Evolutionary conservation across 2,113 vertebrate genomes (phyloP).

Genomic region (Sander lucioperca): DNA sequence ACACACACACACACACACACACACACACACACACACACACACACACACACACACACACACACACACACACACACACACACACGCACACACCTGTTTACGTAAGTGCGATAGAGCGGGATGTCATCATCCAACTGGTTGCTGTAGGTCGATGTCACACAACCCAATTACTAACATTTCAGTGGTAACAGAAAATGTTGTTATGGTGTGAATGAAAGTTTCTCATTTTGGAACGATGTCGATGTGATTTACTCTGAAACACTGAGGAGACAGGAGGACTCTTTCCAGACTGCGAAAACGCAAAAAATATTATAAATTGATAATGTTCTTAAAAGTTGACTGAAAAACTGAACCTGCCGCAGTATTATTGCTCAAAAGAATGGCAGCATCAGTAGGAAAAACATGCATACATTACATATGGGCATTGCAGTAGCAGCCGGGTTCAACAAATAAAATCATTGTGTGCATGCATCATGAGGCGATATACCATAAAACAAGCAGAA

Average conservation of each 20-base stretch:
- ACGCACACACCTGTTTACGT: background rate
- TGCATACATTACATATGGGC: background rate
- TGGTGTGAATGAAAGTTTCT: conserved; percentile 20
- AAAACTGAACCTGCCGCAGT: background rate
- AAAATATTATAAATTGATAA: background rate
- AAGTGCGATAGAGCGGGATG: background rate
- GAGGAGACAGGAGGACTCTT: background rate
- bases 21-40: too few relatives aligned
- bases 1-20: too few relatives aligned
- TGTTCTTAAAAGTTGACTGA: background rate
- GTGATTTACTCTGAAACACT: background rate
- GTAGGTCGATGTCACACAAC: conserved; percentile 6
- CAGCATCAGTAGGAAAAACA: background rate
- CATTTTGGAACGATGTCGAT: background rate
- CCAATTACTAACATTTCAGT: conserved; percentile 27
- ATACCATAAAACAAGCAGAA: background rate
- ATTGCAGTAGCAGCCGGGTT: background rate
- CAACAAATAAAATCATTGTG: background rate
- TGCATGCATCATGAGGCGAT: background rate
- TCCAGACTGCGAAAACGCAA: background rate
- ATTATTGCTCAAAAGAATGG: background rate
- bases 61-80: background rate
- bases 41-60: background rate
- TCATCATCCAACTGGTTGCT: conserved; percentile 4
- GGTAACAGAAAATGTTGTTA: background rate